These are phyloP conservation scores for Embidobia sp. DNA, from an alignment of 2,888 invertebrate species.

Conservation along the genomic window DNA sequence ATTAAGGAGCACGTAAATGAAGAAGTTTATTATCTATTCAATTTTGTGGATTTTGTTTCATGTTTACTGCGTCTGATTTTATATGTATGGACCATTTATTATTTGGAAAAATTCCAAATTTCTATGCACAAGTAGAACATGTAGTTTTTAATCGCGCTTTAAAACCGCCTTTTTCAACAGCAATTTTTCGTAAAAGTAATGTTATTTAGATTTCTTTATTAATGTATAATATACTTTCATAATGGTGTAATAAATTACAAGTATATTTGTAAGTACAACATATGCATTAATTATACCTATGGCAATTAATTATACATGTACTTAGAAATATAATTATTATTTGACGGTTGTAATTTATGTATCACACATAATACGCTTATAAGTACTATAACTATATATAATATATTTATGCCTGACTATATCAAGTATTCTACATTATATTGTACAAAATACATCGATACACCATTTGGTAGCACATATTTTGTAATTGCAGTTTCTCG, in stretches of 20 bases:
- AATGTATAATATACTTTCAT: slow-evolving; percentile 56
- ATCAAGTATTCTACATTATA: slow-evolving; percentile 12
- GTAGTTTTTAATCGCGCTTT: no score
- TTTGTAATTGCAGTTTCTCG: slow-evolving; percentile 4
- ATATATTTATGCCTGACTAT: slow-evolving; percentile 22
- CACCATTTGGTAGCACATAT: slow-evolving; percentile 24
- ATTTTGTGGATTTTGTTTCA: no score
- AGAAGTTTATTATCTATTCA: no score
- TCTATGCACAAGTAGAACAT: no score
- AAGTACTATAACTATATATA: slow-evolving; percentile 35
- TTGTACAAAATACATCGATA: slow-evolving; percentile 41
- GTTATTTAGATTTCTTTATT: slow-evolving; percentile 1
- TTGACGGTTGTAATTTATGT: slow-evolving; percentile 8
- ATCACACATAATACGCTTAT: slow-evolving; percentile 24
- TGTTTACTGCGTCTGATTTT: no score
- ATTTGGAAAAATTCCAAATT: no score
- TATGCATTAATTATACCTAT: slow-evolving; percentile 8
- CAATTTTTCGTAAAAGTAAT: slow-evolving; percentile 48
- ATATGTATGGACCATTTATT: no score
- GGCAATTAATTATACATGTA: slow-evolving; percentile 29
- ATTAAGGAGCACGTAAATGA: no score
- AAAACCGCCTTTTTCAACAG: slow-evolving; percentile 36
- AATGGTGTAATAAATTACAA: slow-evolving; percentile 45
- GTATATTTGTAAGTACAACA: slow-evolving; percentile 20
- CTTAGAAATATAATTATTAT: slow-evolving; percentile 22